Evolutionary conservation across 2,888 invertebrate genomes (phyloP), one percentile per base, ranked within the genome.

Genomic region (Frankliniella fusca): DNA sequence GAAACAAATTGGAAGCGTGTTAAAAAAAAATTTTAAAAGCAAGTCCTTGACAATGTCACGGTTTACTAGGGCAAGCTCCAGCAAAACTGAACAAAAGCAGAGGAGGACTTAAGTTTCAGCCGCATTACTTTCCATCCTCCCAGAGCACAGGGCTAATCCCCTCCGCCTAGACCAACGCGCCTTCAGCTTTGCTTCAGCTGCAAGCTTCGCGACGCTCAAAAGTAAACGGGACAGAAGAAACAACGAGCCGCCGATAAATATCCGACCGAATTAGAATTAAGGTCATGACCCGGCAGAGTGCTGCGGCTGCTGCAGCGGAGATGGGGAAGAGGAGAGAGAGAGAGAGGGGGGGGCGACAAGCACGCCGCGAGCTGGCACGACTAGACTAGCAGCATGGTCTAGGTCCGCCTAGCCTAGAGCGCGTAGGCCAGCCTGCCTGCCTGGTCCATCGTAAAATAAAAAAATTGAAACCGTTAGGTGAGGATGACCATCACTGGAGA

Each of bases 211-310:
- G 15, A 54, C 54, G 54, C 54, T 81, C 49, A 38, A 79, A 50
- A 49, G 23, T n/a, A 23, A 23, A 70, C 20, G 38, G 38, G 38
- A 2, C 38, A 38, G 3, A 38, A 38, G 38, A 38, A 38, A 65
- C 65, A 70, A 70, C 70, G 70, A 70, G 70, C 70, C 23, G n/a
- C 23, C 70, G 70, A 70, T 70, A 70, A 70, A 70, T 70, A 70
- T 70, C 70, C 70, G 70, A 23, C 27, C 70, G 70, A 70, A 70
- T 70, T 70, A 70, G 70, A 70, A 70, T 70, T 70, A 70, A 70
- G 70, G 70, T 70, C 70, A 70, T 23, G 70, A 70, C 70, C 70
- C 70, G 23, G 70, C 70, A 12, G 70, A 70, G 70, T 11, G 61
- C 61, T 18, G 15, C 15, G 61, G 61, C 61, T 61, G 61, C 61